Evolutionary conservation across 2,797 vertebrate genomes (phyloP), one percentile per base, ranked within the genome.

Genomic region (Echiichthys vipera): DNA sequence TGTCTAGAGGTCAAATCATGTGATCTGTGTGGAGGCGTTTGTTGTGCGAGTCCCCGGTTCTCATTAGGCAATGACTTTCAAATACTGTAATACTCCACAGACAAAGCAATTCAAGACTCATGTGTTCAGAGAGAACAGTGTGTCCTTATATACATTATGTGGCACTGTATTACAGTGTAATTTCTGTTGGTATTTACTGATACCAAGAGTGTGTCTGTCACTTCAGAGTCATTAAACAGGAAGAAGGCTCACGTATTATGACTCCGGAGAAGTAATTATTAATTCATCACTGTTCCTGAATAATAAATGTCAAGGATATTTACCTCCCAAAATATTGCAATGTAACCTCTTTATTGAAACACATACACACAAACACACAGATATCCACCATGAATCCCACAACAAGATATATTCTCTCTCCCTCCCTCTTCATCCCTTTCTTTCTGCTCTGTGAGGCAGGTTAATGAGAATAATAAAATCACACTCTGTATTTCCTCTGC

Each of bases 401-500:
- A 78, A 79, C 81, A 72, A 82, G 74, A 84, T 89, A 74, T 83
- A 81, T 79, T 83, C 76, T 64, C 63, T 51, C 66, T 59, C 57
- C 79, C 74, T 76, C 70, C 78, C 76, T 67, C 71, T 77, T 79
- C 86, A 86, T 86, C 83, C 81, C 55, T 75, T 84, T 85, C 81
- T 90, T 89, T 91, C 86, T 91, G 92, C 92, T 91, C 89, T 50
- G 79, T 58, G 77, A 92, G 87, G 84, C 91, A 92, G 90, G 92
- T 93, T 94, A 93, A 94, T 94, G 91, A 91, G 88, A 94, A 96
- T 96, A 97, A 97, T 97, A 97, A 97, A 97, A 96, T 95, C 96
- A 96, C 96, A 96, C 95, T 96, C 96, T 95, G 95, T 93, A 92
- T 95, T 93, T 95, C 94, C 93, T 95, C 93, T 93, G 90, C 81